These are phyloP conservation scores for Anguilla japonica DNA, from an alignment of 2,113 vertebrate genomes.

Conservation along the genomic window DNA sequence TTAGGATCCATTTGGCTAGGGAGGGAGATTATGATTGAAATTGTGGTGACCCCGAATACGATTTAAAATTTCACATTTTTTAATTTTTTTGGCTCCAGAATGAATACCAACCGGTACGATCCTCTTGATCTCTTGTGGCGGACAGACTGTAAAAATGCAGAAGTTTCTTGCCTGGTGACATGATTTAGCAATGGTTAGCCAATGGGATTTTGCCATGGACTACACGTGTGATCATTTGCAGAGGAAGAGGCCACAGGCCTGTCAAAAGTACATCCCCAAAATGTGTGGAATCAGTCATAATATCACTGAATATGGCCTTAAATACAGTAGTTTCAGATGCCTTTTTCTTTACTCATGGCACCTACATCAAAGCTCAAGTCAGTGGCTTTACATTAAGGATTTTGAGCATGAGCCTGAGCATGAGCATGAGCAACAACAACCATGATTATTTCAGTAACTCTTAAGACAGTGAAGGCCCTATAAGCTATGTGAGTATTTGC, in stretches of 20 bases:
- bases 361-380: neutral
- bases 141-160: too few species aligned
- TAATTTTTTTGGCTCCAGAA: too few species aligned
- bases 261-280: neutral
- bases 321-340: neutral
- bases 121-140: too few species aligned
- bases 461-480: neutral
- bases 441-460: neutral
- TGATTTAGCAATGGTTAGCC: neutral
- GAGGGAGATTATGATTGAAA: too few species aligned
- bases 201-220: neutral
- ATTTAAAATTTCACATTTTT: too few species aligned
- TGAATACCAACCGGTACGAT: too few species aligned
- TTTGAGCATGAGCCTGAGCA: neutral
- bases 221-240: neutral
- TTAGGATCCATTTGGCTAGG: too few species aligned
- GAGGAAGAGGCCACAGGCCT: neutral
- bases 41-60: too few species aligned
- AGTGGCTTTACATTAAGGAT: neutral
- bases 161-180: neutral
- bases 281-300: neutral
- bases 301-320: neutral
- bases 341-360: neutral
- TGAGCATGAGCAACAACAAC: neutral
- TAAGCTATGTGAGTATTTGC: neutral